Evolutionary conservation across 2,888 invertebrate genomes (phyloP).

Genomic region (Aethes cnicana): DNA sequence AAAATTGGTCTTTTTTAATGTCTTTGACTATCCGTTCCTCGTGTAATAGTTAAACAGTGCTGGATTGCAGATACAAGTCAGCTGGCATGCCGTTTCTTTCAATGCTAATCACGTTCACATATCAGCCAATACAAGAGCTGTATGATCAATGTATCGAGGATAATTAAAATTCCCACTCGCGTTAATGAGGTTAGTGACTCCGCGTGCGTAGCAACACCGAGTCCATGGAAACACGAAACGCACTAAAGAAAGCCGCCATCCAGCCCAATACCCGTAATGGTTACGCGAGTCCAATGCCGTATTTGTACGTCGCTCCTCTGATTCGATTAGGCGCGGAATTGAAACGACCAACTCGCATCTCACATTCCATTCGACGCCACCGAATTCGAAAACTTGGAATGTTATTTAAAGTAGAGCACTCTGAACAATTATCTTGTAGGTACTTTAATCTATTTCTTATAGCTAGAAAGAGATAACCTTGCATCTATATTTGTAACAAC

Average conservation of each 20-base stretch:
- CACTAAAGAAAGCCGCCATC: constrained; percentile 26
- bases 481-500: no score
- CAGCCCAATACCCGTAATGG: constrained; percentile 28
- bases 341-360: constrained; percentile 20
- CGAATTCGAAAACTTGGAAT: constrained; percentile 10
- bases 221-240: constrained; percentile 13
- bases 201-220: constrained; percentile 28
- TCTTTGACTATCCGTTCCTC: no score
- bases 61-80: constrained; percentile 1
- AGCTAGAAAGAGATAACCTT: no score
- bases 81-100: neutral
- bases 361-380: constrained; percentile 13
- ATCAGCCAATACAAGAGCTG: neutral
- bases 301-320: constrained; percentile 23
- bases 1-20: no score
- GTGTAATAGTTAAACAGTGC: no score
- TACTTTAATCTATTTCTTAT: no score
- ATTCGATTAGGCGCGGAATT: constrained; percentile 30
- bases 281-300: constrained; percentile 24
- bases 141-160: constrained; percentile 12
- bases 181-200: constrained; percentile 53
- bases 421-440: no score
- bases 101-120: neutral
- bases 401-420: constrained; percentile 13
- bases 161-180: constrained; percentile 48